Conservation (phyloP, 2,113 vertebrate genomes). For the Epinephelus moara region DNA sequence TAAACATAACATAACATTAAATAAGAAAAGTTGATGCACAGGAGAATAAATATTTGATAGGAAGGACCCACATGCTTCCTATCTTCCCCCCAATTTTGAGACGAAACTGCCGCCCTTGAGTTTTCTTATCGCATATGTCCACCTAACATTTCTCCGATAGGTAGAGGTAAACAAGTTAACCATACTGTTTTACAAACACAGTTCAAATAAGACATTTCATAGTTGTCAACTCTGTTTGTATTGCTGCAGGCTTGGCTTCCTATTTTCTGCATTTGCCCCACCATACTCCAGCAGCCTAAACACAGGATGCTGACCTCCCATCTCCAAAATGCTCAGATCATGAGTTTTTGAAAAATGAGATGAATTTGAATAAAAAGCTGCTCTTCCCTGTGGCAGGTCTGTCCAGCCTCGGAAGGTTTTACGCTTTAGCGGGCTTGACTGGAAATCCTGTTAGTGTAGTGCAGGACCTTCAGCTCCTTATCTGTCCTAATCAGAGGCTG, state of each 20-base stretch:
- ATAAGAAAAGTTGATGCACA: no score
- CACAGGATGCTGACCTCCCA: conserved; percentile 14
- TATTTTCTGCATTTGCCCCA: conserved; percentile 36
- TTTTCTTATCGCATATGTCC: not conserved
- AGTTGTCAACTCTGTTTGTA: conserved; percentile 19
- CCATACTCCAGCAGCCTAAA: conserved; percentile 13
- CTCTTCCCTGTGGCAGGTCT: conserved; percentile 45
- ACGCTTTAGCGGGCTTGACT: conserved; percentile 53
- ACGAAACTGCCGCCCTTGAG: no score
- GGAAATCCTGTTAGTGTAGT: conserved; percentile 54
- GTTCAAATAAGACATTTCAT: conserved; percentile 35
- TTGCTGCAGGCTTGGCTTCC: conserved; percentile 19
- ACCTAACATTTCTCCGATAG: conserved; percentile 9
- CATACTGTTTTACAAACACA: not conserved
- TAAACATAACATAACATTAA: no score
- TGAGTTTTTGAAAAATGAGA: conserved; percentile 53
- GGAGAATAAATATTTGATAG: no score
- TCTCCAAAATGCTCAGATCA: conserved; percentile 43
- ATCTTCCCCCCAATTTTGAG: no score
- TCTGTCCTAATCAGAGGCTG: conserved; percentile 57
- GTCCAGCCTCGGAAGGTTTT: conserved; percentile 43
- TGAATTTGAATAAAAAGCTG: conserved; percentile 55
- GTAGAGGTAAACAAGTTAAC: conserved; percentile 8
- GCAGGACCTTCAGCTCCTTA: conserved; percentile 46
- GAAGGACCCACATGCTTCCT: no score